Evolutionary conservation across 2,113 vertebrate genomes (phyloP), one percentile per base, ranked within the genome.

Genomic region (Anseranas semipalmata): DNA sequence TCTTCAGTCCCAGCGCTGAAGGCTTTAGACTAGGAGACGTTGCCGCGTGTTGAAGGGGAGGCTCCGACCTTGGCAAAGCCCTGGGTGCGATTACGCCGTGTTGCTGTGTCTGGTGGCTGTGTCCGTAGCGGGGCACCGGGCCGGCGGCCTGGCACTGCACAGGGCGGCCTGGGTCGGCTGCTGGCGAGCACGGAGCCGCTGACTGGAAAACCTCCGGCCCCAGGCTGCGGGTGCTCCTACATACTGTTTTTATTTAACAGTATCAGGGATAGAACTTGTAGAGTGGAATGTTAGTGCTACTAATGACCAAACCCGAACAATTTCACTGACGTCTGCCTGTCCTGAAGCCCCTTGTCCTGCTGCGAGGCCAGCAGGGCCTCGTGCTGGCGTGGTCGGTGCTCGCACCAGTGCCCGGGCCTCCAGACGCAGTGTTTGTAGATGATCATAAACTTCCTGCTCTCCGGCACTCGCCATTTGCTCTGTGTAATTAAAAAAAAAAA

Each of bases 1-100:
- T 77, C 78, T 60, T 55, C 33, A 33, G 8, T 21, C 43, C 66
- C 32, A 25, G 21, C 10, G 52, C 71, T 58, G 43, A 65, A 58
- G 55, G 62, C 48, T 75, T 94, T 62, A 59, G 39, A 20, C 1
- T 2, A 67, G 32, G 25, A 35, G 80, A 41, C 27, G 32, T 15
- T 14, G 19, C 41, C 15, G 8, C 2, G 0, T 58, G 12, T 35
- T n/a, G 65, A 71, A 52, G 5, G 12, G 74, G 41, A 60, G 86
- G 33, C 9, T 55, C 32, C 46, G 33, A 7, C 39, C 80, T 62
- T 18, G 16, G 62, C 0, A 0, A n/a, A 56, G 58, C 55, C 80
- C 21, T 73, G 1, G 0, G 17, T 50, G 35, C 58, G 0, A 12
- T 43, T 33, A 6, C 0, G 0, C 37, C 41, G 32, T 39, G 13